Evolutionary conservation across 2,113 vertebrate species (phyloP).

Genomic region (Delphinapterus leucas): DNA sequence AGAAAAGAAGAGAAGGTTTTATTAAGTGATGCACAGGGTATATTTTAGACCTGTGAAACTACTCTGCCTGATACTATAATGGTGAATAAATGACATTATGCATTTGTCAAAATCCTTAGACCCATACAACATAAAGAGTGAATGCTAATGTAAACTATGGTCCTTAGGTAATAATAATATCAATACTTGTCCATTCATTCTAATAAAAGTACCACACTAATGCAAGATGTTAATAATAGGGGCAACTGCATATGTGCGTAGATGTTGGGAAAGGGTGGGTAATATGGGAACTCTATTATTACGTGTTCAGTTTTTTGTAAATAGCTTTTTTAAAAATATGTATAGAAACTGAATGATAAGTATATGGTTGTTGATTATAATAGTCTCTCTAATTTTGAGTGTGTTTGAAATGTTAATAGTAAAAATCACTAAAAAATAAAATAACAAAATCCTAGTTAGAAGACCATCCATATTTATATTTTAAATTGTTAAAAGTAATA

Average conservation of each 20-base stretch:
- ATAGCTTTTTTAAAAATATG: background rate
- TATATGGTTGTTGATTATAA: background rate
- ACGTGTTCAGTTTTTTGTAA: background rate
- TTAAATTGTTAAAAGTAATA: background rate
- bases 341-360: background rate
- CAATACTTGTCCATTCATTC: background rate
- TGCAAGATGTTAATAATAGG: background rate
- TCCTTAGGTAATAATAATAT: background rate
- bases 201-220: background rate
- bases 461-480: background rate
- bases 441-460: slow-evolving; percentile 17
- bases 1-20: background rate
- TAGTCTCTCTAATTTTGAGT: background rate
- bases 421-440: background rate
- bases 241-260: background rate
- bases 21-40: background rate
- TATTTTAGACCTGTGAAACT: background rate
- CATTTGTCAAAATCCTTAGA: background rate
- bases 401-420: background rate
- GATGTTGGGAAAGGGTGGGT: background rate
- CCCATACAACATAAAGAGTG: background rate
- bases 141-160: background rate
- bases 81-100: background rate
- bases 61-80: background rate
- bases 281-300: background rate